phyloP scores from a whole-genome alignment of 2,797 vertebrate species.

The Pseudomugil tenellus region DNA sequence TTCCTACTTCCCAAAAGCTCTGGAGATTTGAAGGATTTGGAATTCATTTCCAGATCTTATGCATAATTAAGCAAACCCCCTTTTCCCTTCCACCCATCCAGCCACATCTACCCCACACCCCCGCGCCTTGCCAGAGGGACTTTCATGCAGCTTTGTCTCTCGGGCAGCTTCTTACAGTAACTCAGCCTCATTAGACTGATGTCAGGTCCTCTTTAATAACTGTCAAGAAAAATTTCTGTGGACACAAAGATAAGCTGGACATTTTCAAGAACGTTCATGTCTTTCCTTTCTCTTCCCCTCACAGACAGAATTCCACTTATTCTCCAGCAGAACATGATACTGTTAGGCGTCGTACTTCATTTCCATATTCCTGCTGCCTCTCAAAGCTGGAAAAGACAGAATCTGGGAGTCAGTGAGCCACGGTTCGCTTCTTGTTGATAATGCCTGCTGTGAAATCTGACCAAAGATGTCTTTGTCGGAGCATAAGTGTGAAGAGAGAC shows the following conservation, averaged over 20 bases:
- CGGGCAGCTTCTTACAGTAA: conserved; percentile 55
- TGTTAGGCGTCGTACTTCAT: conserved; percentile 41
- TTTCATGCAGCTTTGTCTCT: conserved; percentile 53
- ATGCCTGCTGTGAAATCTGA: conserved; percentile 55
- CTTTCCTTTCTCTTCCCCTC: not conserved
- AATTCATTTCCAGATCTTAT: conserved; percentile 73
- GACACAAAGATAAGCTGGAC: conserved; percentile 5
- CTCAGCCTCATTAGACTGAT: conserved; percentile 25
- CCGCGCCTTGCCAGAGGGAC: conserved; percentile 47
- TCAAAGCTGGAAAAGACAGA: conserved; percentile 20
- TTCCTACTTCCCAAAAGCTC: conserved; percentile 64
- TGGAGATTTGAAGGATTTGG: conserved; percentile 68
- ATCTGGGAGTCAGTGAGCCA: conserved; percentile 37
- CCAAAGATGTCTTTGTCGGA: conserved; percentile 70
- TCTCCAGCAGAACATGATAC: conserved; percentile 29
- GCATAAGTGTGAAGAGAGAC: conserved; percentile 32
- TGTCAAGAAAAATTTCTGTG: conserved; percentile 7
- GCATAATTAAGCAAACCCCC: conserved; percentile 76
- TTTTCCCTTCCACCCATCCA: conserved; percentile 25
- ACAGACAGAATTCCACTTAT: conserved; percentile 12
- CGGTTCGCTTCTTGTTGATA: conserved; percentile 44
- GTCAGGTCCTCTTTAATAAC: conserved; percentile 26
- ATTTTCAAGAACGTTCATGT: not conserved
- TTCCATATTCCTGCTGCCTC: conserved; percentile 46
- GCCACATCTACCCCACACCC: conserved; percentile 32